phyloP scores from a whole-genome alignment of 2,888 invertebrate genomes.

The Nomada ruficornis region DNA sequence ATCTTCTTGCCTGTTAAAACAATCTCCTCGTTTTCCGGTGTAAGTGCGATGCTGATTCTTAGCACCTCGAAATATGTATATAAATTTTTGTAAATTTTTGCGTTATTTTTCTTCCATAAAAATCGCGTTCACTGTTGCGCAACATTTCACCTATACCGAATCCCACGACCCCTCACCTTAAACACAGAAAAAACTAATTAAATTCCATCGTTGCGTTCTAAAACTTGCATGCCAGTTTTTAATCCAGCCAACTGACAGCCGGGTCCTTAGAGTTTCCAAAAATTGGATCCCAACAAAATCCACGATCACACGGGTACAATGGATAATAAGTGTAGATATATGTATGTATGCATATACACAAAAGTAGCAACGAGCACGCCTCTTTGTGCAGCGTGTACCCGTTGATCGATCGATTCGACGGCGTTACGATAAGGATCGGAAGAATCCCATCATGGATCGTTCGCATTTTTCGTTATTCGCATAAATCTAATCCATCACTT shows the following conservation, averaged over 20 bases:
- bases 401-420: slow-evolving; percentile 42
- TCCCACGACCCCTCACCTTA: slow-evolving; percentile 10
- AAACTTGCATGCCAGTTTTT: neutral
- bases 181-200: neutral
- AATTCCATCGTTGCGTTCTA: neutral
- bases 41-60: too few relatives aligned
- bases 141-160: neutral
- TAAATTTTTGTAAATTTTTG: too few relatives aligned
- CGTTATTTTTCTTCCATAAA: neutral
- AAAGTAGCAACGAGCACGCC: neutral
- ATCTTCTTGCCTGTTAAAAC: neutral
- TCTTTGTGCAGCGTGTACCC: neutral
- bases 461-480: slow-evolving; percentile 51
- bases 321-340: neutral
- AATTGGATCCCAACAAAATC: neutral
- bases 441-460: neutral
- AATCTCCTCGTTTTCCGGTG: neutral
- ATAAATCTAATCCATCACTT: slow-evolving; percentile 48
- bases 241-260: neutral
- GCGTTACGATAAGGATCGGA: slow-evolving; percentile 40
- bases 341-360: neutral
- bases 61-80: too few relatives aligned
- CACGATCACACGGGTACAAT: neutral
- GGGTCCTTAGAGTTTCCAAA: neutral
- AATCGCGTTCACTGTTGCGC: neutral